Base-by-base conservation (phyloP, 2,113 vertebrate genomes). In the Ochotona princeps region DNA sequence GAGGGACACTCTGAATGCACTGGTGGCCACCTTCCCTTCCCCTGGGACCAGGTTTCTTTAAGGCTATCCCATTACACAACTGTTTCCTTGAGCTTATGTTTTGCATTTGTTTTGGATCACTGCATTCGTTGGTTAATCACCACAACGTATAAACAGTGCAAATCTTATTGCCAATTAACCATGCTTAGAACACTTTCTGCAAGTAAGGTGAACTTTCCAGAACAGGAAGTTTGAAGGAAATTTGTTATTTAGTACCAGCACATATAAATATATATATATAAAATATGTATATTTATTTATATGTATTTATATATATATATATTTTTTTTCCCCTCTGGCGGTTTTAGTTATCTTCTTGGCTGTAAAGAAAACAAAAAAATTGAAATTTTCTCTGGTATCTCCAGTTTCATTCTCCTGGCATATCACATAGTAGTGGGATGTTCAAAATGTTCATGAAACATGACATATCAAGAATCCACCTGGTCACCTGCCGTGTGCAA, bases 291-390 rank as follows among this genome's bases (percentile, higher is more conserved):
- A n/a, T n/a, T n/a, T n/a, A n/a, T n/a, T n/a, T n/a, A n/a, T n/a
- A n/a, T n/a, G n/a, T n/a, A n/a, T n/a, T n/a, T n/a, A n/a, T n/a
- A n/a, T n/a, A n/a, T n/a, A n/a, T n/a, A n/a, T n/a, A n/a, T n/a
- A 14, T 44, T 61, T 60, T 91, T 92, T 85, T 88, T 51, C 66
- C 28, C 80, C 9, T 87, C 14, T 61, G 8, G 17, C 82, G 6
- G 92, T 92, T 84, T 66, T 82, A 75, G 54, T 88, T 49, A 78
- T 70, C 23, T 84, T 44, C 57, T 78, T 72, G n/a, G 30, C 44
- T 17, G 21, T 60, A 51, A 92, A 38, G 54, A 7, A 87, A 6
- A 73, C 57, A 93, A 90, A 8, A 73, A 60, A 94, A 76, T 30
- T 0, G 18, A 30, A 79, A 72, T 32, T 69, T 47, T 32, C 8